Base-by-base conservation (phyloP, 2,888 invertebrate species). In the Auanema freiburgensis region DNA sequence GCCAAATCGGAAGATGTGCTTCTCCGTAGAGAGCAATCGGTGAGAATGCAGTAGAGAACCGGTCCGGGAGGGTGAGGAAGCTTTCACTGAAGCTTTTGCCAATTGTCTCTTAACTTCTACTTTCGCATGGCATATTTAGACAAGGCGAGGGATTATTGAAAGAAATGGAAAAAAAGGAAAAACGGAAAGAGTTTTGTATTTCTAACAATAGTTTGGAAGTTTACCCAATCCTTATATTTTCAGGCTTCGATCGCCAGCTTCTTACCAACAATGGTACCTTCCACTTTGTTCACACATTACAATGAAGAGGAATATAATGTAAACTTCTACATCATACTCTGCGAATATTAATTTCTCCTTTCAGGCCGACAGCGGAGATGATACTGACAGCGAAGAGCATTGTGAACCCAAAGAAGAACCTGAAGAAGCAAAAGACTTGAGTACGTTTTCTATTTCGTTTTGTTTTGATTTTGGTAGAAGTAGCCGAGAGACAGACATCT, bases 191-290 rank as follows among this genome's bases (percentile, higher is more conserved):
- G 33, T 33, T 33, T 33, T 33, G 33, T 33, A 33, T 33, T 33
- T 8, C 8, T 8, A 33, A 33, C 33, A 33, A 33, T 33, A 33
- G 33, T 33, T 5, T 33, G 33, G 33, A 33, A 33, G 33, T 33
- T 33, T 33, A 33, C 33, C 33, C 33, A 33, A 33, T 33, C 33
- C 33, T 33, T 2, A 3, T 41, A 14, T 40, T 65, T 56, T 59
- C 59, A 57, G 64, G 64, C 58, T 21, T 67, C 51, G 14, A 65
- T 70, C 61, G 57, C 69, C n/a, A 65, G 66, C 51, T 71, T 74
- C 65, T 33, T 74, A n/a, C 76, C 74, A 2, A 72, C 73, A 14
- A 77, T 75, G 77, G 73, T 71, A 2, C 66, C 71, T 2, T 58
- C 62, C 1, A 25, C 66, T 0, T 62, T 75, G 14, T 74, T 75